Evolutionary conservation across 2,888 invertebrate species (phyloP), one percentile per base, ranked within the genome.

Genomic region (Ashinkailepas kermadecensis): DNA sequence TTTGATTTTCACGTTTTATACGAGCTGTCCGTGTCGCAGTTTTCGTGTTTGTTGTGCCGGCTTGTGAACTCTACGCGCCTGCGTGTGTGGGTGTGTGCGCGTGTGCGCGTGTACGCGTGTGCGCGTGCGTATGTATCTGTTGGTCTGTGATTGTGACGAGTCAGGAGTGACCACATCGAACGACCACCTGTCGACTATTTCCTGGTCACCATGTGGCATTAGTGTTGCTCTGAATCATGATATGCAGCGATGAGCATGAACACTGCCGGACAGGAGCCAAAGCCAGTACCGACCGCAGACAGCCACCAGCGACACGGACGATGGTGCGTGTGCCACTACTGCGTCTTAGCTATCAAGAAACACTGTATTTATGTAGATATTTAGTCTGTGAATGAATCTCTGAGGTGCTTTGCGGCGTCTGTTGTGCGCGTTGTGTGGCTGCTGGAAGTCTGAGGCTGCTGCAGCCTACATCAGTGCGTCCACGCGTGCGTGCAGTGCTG

Each of bases 1-100:
- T 12, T 54, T 54, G 54, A 74, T 74, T 74, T 74, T 74, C 74
- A 74, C 74, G 74, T 74, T 74, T 74, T 74, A 74, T 74, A 74
- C 74, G 8, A 74, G 54, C 54, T 54, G 74, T 74, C 54, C 54
- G 74, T 74, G 54, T 54, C 18, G 23, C 54, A 18, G 74, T 54
- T 74, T 23, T 39, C 39, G 39, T 3, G 39, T 39, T 39, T 39
- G 39, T 39, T 39, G 39, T 39, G 39, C 39, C 39, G 2, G 39
- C 39, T 39, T 39, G 39, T 39, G 39, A 59, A 59, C 59, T 59
- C 3, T 6, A 15, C 59, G 1, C 12, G 59, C 11, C 59, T 1
- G 15, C 59, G 59, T 15, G 15, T 15, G 59, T 59, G 59, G 3
- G 59, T 13, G 59, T 39, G 59, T 62, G 21, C 62, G 62, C 21